These are phyloP conservation scores for Pararge aegeria DNA, from an alignment of 1,140 invertebrate genomes.

Conservation along the genomic window DNA sequence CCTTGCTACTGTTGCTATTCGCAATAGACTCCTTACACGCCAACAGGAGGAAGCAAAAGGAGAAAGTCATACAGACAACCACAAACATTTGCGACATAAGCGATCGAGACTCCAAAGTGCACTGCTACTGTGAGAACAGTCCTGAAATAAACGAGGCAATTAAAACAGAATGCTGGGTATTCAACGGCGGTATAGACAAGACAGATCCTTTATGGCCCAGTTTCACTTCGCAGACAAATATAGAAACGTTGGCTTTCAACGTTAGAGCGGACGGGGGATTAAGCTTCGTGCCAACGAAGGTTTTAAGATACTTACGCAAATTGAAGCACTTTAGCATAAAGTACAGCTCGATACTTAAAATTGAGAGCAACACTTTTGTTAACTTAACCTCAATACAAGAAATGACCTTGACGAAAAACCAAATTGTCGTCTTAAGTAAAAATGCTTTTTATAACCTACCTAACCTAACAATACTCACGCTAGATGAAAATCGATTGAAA, in stretches of 20 bases:
- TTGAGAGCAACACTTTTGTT: slow-evolving; percentile 85
- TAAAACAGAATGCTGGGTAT: slow-evolving; percentile 83
- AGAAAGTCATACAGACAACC: slow-evolving; percentile 51
- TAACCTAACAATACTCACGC: slow-evolving; percentile 82
- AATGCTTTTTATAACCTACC: slow-evolving; percentile 86
- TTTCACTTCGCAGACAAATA: slow-evolving; percentile 84
- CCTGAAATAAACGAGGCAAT: slow-evolving; percentile 68
- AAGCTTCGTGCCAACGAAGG: slow-evolving; percentile 84
- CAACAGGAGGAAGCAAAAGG: slow-evolving; percentile 65
- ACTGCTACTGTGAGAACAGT: slow-evolving; percentile 74
- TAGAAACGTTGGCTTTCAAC: slow-evolving; percentile 85
- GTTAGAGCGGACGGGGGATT: slow-evolving; percentile 83
- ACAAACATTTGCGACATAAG: slow-evolving; percentile 73
- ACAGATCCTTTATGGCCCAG: slow-evolving; percentile 85
- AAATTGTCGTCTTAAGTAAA: slow-evolving; percentile 82
- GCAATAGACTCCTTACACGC: slow-evolving; percentile 71
- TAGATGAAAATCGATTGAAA: slow-evolving; percentile 86
- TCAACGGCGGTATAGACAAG: slow-evolving; percentile 82
- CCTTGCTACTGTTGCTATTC: slow-evolving; percentile 70
- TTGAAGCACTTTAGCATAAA: slow-evolving; percentile 84
- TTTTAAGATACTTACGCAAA: slow-evolving; percentile 83
- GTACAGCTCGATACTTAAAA: slow-evolving; percentile 84
- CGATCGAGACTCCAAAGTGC: slow-evolving; percentile 72
- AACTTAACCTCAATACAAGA: slow-evolving; percentile 84
- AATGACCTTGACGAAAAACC: slow-evolving; percentile 85